Conservation (phyloP, 2,888 invertebrate genomes). For the Exocentrus adspersus region DNA sequence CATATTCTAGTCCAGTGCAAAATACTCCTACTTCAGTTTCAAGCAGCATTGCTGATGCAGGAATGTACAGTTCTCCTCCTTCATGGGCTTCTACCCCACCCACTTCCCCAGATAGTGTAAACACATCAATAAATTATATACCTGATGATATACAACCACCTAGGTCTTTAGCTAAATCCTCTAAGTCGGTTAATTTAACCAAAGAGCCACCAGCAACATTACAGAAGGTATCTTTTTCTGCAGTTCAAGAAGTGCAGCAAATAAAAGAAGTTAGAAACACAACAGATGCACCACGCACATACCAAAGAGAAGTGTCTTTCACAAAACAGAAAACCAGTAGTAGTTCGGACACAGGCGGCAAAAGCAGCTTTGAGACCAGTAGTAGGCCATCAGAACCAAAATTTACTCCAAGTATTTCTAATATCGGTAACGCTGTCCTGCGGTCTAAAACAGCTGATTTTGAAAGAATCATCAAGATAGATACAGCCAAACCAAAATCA, state of each 20-base stretch:
- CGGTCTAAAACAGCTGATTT: slow-evolving; percentile 76
- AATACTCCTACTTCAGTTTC: slow-evolving; percentile 62
- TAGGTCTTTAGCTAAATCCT: slow-evolving; percentile 34
- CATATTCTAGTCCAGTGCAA: slow-evolving; percentile 67
- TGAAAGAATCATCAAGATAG: slow-evolving; percentile 69
- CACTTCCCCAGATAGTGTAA: slow-evolving; percentile 68
- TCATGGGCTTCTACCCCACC: slow-evolving; percentile 71
- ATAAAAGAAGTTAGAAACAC: slow-evolving; percentile 46
- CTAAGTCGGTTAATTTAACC: slow-evolving; percentile 35
- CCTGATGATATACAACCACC: slow-evolving; percentile 62
- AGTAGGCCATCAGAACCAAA: slow-evolving; percentile 56
- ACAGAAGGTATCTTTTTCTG: slow-evolving; percentile 72
- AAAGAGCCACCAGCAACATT: slow-evolving; percentile 57
- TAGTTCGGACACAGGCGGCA: slow-evolving; percentile 36
- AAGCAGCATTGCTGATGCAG: slow-evolving; percentile 60
- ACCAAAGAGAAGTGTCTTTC: slow-evolving; percentile 56
- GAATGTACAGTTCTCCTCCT: slow-evolving; percentile 66
- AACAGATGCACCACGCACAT: slow-evolving; percentile 45
- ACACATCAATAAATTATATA: slow-evolving; percentile 67
- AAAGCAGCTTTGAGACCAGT: slow-evolving; percentile 27
- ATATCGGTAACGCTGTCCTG: slow-evolving; percentile 73
- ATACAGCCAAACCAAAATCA: slow-evolving; percentile 63
- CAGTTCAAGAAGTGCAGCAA: slow-evolving; percentile 66
- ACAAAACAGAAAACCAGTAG: slow-evolving; percentile 31
- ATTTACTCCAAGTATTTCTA: slow-evolving; percentile 70